Base-by-base conservation (phyloP, 2,797 vertebrate species). In the Sphenopsis melanotis region DNA sequence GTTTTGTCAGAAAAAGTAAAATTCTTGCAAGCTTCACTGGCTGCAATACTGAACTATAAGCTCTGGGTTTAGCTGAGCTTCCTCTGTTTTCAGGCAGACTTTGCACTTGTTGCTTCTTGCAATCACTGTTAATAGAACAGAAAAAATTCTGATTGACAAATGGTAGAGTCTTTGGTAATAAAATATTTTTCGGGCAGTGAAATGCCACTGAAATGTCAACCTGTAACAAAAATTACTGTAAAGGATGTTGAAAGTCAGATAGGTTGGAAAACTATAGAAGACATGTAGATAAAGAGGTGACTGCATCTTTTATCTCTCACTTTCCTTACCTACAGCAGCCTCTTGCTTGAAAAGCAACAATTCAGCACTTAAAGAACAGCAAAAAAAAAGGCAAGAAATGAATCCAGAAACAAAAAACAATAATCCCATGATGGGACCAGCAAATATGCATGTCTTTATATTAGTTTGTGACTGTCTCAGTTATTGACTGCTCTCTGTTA, bases 381-480 rank as follows among this genome's bases (percentile, higher is more conserved):
- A 23, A 36, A 22, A 36, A 19, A 78, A 72, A 49, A 39, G 2
- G 9, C 16, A 61, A 68, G 42, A 72, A 7, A 39, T 22, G 0
- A 86, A 64, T 68, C 29, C 21, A 83, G 22, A 81, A 26, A 36
- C 8, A 76, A 57, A 46, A 2, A 78, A 21, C 2, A 80, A n/a
- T 15, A 39, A 32, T 2, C 2, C 3, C 17, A 36, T 57, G 12
- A 44, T 68, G n/a, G 32, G 13, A n/a, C 4, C 0, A 4, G 22
- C 20, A 84, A 79, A 69, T 26, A 32, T 29, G 4, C 41, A 20
- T 26, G 5, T 22, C 20, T 61, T 79, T 47, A 8, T 13, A 15
- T 56, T 37, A 41, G 13, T 27, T 50, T 69, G 3, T 76, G 41
- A 44, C 19, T 42, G 7, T 50, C 39, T 78, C 37, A 34, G 5